Base-by-base conservation (phyloP, 2,888 invertebrate species). In the Cataglyphis cursor region DNA sequence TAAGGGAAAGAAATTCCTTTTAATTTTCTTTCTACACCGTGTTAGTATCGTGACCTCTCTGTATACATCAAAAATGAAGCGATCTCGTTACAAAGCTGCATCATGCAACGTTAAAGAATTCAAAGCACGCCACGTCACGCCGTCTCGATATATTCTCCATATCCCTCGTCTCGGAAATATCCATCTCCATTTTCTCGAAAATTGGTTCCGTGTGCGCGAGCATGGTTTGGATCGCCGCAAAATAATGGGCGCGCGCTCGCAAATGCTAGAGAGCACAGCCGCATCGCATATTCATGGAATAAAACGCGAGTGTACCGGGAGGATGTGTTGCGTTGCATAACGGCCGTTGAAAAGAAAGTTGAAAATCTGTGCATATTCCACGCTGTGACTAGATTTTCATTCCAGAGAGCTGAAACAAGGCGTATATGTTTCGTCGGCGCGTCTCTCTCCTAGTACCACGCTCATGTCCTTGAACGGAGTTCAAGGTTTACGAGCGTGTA, bases 221-320 rank as follows among this genome's bases (percentile, higher is more conserved):
- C 72, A 61, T 80, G 44, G 44, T 78, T 72, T 12, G 44, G 81
- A 72, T 64, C 59, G 64, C n/a, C 38, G 28, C 12, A 38, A 21
- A 21, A 66, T 70, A 48, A 54, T 81, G 81, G 64, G 81, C 66
- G 44, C 57, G 31, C 59, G 76, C 31, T n/a, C 38, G 61, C 82
- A 65, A 61, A 82, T 75, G 82, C 66, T 44, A 57, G 54, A 57
- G 54, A 38, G 62, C 57, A 64, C 78, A 44, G 35, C 72, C 74
- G 82, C 68, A 72, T 81, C 85, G 81, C 87, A 89, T 87, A 87
- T 89, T 89, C 87, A 85, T 82, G 78, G 82, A 51, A 44, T 81
- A 66, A 78, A 73, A 83, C 28, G 70, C 68, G 75, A 80, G 75
- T 72, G 76, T 54, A 5, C 68, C 76, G 44, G 18, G 68, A 31